These are phyloP conservation scores for Dryomyza anilis DNA, from an alignment of 2,888 invertebrate species.

Conservation along the genomic window DNA sequence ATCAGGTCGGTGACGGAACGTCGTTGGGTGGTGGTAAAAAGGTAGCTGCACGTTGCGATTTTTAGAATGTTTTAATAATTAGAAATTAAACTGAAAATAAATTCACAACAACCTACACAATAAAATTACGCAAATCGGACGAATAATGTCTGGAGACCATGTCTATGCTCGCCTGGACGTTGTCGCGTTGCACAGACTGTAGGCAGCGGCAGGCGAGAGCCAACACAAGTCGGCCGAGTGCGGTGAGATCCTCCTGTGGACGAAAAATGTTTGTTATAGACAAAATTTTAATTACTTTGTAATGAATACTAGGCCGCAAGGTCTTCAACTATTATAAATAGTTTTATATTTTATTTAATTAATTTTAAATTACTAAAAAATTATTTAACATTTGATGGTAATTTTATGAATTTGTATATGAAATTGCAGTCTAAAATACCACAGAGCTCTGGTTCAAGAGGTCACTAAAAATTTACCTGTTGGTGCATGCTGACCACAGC, in stretches of 20 bases:
- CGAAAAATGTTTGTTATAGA: not conserved
- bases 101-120: constrained; percentile 70
- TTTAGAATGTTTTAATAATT: too few species aligned
- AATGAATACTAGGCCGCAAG: not conserved
- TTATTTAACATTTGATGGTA: too few species aligned
- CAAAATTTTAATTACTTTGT: not conserved
- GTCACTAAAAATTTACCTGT: constrained; percentile 61
- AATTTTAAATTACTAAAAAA: too few species aligned
- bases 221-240: constrained; percentile 88
- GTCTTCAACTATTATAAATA: too few species aligned
- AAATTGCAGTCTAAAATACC: not conserved
- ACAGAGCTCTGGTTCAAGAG: too few species aligned
- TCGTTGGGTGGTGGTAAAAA: constrained; percentile 70
- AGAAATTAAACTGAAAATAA: too few species aligned
- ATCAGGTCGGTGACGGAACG: constrained; percentile 93
- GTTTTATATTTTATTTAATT: too few species aligned
- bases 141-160: constrained; percentile 90
- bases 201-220: constrained; percentile 92
- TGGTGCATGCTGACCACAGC: constrained; percentile 74
- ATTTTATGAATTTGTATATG: not conserved
- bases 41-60: too few species aligned
- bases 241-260: constrained; percentile 80
- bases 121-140: constrained; percentile 89
- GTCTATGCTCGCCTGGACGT: constrained; percentile 86
- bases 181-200: constrained; percentile 84